A percentile compares a stretch with the other conserved stretches of the same genome.
These are phyloP conservation scores for Euclidia mi DNA, from an alignment of 2,888 invertebrate genomes.

Conservation along the genomic window DNA sequence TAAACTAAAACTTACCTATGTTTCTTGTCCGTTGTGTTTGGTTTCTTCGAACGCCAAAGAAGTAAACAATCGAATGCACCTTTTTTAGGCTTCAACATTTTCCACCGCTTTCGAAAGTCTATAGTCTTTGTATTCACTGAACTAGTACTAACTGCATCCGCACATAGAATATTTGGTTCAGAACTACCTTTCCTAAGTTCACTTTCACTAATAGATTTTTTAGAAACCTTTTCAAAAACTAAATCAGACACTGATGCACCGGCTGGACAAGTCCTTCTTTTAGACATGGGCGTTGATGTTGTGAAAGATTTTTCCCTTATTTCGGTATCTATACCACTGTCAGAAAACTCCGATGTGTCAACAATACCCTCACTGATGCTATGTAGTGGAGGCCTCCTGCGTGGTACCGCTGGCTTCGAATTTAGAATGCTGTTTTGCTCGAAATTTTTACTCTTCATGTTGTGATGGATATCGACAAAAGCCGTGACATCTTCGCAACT, in stretches of 20 bases:
- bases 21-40: conserved; percentile 63
- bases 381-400: conserved; percentile 68
- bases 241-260: conserved; percentile 73
- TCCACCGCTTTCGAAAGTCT: conserved; percentile 80
- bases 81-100: conserved; percentile 78
- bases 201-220: conserved; percentile 69
- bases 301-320: conserved; percentile 70
- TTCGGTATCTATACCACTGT: conserved; percentile 78
- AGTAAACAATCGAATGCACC: conserved; percentile 83
- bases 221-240: conserved; percentile 79
- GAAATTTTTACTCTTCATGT: conserved; percentile 79
- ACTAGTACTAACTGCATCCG: conserved; percentile 55
- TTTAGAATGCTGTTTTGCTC: conserved; percentile 84
- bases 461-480: conserved; percentile 77
- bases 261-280: conserved; percentile 76
- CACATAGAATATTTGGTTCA: conserved; percentile 80
- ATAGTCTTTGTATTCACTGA: conserved; percentile 71
- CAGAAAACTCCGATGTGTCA: conserved; percentile 66
- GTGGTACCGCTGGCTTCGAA: conserved; percentile 65
- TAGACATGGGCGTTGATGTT: conserved; percentile 81
- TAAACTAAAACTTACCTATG: conserved; percentile 71
- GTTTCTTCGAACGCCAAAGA: conserved; percentile 82
- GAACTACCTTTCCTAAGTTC: conserved; percentile 80
- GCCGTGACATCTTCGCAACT: conserved; percentile 84
- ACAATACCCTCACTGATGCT: conserved; percentile 77